Base-by-base conservation (phyloP, 2,888 invertebrate species). In the Stenurella melanura region DNA sequence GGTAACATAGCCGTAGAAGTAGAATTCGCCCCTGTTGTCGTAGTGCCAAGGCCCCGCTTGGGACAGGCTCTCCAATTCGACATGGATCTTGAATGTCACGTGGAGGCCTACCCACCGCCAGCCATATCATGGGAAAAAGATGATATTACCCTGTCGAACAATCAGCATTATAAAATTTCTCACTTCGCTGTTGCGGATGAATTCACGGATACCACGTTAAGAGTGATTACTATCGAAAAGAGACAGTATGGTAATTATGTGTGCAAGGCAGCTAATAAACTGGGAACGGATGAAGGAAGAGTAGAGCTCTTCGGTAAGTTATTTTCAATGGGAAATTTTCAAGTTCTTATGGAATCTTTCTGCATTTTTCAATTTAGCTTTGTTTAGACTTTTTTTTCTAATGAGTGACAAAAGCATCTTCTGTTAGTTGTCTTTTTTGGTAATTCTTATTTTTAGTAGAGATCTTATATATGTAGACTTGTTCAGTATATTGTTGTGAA, bases 91-190 rank as follows among this genome's bases (percentile, higher is more conserved):
- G 97, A 98, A 86, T 98, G 98, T 86, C 97, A 97, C 88, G 95
- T 97, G 15, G 97, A 97, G 87, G 98, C 98, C 0, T 97, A 97
- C 89, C 98, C 98, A 0, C 96, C 96, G 3, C 98, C 98, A 0
- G 96, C 96, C 0, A 96, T 98, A 80, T 92, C 93, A 0, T 98
- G 98, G 98, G 91, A 96, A 5, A 97, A 97, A 88, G 96, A 96
- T 71, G 95, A 94, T 64, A 91, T 94, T 0, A 93, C 94, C 77
- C 89, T 97, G 3, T 94, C 96, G 0, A 97, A 97, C 86, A 97
- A 97, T 89, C 97, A 97, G 86, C 97, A 97, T 90, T 96, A 96
- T 89, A 95, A 94, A 84, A 95, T 97, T 83, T 96, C 97, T 0
- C 96, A 97, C 87, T 97, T 96, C 87, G 96, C 96, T 4, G 96